Conservation (phyloP, 2,888 invertebrate genomes). For the Teleogryllus oceanicus region DNA sequence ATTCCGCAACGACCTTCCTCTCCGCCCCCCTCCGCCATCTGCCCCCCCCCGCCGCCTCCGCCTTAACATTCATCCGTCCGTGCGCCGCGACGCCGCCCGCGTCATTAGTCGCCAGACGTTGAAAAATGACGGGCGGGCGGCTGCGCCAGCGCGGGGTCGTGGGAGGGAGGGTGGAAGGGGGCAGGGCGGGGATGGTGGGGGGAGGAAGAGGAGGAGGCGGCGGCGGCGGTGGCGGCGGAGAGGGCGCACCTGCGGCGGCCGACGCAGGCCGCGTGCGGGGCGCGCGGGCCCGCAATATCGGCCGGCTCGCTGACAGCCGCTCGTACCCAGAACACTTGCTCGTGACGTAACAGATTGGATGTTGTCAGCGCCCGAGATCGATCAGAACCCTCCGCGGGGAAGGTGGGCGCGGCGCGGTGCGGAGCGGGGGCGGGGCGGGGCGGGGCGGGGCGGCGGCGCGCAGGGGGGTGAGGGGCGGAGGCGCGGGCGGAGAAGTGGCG, state of each 20-base stretch:
- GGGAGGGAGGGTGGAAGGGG: background rate
- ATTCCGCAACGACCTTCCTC: no score
- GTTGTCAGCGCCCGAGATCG: constrained; percentile 18
- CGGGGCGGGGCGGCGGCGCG: no score
- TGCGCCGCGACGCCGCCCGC: background rate
- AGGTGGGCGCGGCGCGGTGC: background rate
- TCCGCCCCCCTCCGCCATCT: background rate
- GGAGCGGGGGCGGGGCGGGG: no score
- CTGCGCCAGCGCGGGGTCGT: background rate
- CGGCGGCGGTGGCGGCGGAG: background rate
- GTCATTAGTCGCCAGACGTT: constrained; percentile 18
- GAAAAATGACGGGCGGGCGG: background rate
- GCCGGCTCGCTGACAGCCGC: constrained; percentile 10
- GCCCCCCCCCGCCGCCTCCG: background rate
- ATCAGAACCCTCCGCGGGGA: background rate
- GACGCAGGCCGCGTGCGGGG: background rate
- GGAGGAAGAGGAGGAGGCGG: no score
- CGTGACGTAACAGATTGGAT: constrained; percentile 18
- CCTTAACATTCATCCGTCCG: constrained; percentile 3
- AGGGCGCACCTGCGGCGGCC: background rate
- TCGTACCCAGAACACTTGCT: constrained; percentile 10
- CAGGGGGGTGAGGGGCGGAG: no score
- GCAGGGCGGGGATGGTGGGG: background rate
- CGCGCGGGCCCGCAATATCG: background rate
- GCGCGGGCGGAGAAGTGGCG: no score